These are phyloP conservation scores for Bombus huntii DNA, from an alignment of 1,140 invertebrate genomes.

Conservation along the genomic window DNA sequence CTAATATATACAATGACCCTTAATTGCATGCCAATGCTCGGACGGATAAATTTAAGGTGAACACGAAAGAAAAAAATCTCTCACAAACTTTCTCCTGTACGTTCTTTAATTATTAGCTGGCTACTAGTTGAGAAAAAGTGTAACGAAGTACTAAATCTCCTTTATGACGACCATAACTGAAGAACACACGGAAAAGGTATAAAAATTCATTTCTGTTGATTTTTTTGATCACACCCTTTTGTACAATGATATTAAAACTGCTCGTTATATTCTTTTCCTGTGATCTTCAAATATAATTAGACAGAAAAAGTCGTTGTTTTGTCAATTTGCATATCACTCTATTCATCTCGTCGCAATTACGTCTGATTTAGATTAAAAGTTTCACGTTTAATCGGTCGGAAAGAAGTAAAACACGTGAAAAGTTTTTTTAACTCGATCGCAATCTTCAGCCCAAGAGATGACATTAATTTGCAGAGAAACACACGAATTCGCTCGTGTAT, in stretches of 20 bases:
- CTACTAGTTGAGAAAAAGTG: background rate
- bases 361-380: background rate
- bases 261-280: too few species aligned
- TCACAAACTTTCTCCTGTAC: too few species aligned
- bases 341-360: background rate
- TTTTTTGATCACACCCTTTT: too few species aligned
- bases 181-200: too few species aligned
- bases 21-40: slow-evolving; percentile 12
- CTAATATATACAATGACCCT: background rate
- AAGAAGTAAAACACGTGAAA: background rate
- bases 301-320: too few species aligned
- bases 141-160: background rate
- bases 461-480: background rate
- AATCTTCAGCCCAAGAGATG: background rate
- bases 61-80: background rate
- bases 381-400: background rate
- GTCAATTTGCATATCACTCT: too few species aligned
- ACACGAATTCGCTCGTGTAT: slow-evolving; percentile 9
- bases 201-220: too few species aligned
- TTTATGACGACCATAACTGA: too few species aligned
- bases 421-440: background rate
- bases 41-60: background rate
- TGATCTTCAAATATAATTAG: too few species aligned
- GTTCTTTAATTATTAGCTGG: background rate
- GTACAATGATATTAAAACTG: too few species aligned